phyloP scores from a whole-genome alignment of 1,140 invertebrate species.

The Polypedilum pembai region DNA sequence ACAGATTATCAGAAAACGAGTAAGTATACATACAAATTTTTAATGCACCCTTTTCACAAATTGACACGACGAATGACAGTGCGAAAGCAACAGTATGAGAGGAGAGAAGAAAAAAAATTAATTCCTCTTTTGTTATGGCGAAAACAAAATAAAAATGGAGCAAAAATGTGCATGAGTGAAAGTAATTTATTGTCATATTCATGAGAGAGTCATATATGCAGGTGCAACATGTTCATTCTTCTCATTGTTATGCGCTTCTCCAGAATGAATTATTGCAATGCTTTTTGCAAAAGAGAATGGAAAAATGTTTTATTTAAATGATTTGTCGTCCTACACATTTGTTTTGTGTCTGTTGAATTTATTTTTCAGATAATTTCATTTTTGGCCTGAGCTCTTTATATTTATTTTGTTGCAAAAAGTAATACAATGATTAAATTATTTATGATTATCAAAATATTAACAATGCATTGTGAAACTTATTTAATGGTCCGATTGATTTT shows the following conservation, averaged over 20 bases:
- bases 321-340: constrained; percentile 22
- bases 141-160: neutral
- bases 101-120: too few species aligned
- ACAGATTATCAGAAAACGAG: neutral
- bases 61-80: neutral
- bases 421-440: neutral
- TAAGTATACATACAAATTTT: neutral
- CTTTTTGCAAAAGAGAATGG: neutral
- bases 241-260: constrained; percentile 2
- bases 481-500: neutral
- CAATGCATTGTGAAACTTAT: neutral
- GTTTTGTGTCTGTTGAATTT: neutral
- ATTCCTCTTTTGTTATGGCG: too few species aligned
- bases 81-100: too few species aligned
- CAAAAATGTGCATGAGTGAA: constrained; percentile 6
- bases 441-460: neutral
- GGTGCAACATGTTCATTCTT: constrained; percentile 22
- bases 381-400: neutral
- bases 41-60: constrained; percentile 11
- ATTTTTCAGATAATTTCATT: constrained; percentile 2
- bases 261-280: neutral
- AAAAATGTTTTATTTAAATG: constrained; percentile 5
- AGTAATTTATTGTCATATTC: constrained; percentile 21
- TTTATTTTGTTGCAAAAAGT: neutral
- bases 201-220: neutral